Conservation (phyloP, 64 coral and sea anemone genomes). For the Porites lutea region DNA sequence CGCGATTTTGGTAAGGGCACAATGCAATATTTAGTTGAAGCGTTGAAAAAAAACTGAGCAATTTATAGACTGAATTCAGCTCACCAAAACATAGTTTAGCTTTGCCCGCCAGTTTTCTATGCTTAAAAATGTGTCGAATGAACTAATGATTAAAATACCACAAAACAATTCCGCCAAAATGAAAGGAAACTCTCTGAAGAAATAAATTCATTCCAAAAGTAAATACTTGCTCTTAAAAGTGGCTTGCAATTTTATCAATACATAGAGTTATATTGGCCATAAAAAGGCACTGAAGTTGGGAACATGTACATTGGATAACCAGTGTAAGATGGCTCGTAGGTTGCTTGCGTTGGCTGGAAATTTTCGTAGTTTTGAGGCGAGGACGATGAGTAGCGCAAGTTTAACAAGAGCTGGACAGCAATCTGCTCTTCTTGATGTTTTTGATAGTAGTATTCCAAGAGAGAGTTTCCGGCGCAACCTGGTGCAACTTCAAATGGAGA, state of each 20-base stretch:
- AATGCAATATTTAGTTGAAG: too few species aligned
- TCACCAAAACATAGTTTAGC: too few species aligned
- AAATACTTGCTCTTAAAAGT: not conserved
- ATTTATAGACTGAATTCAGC: too few species aligned
- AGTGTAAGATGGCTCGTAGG: slow-evolving; percentile 26
- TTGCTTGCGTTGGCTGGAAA: slow-evolving; percentile 57
- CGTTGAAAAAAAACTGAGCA: too few species aligned
- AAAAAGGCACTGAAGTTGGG: slow-evolving; percentile 24
- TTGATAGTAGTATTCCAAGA: slow-evolving; percentile 78
- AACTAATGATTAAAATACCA: not conserved
- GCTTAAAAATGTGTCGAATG: not conserved
- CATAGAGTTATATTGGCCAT: slow-evolving; percentile 35
- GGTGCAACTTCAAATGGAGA: slow-evolving; percentile 66
- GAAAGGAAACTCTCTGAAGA: not conserved
- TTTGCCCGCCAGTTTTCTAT: too few species aligned
- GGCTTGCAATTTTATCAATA: not conserved
- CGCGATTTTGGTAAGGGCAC: too few species aligned
- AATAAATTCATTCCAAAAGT: not conserved
- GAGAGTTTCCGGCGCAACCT: slow-evolving; percentile 43
- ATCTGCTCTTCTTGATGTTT: slow-evolving; percentile 89
- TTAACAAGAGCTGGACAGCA: slow-evolving; percentile 87
- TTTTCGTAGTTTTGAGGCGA: slow-evolving; percentile 57
- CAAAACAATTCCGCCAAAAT: not conserved
- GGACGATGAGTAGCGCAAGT: slow-evolving; percentile 72
- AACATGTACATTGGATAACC: slow-evolving; percentile 47